Evolutionary conservation across 2,888 invertebrate genomes (phyloP).

Genomic region (Bhutanitis thaidina): DNA sequence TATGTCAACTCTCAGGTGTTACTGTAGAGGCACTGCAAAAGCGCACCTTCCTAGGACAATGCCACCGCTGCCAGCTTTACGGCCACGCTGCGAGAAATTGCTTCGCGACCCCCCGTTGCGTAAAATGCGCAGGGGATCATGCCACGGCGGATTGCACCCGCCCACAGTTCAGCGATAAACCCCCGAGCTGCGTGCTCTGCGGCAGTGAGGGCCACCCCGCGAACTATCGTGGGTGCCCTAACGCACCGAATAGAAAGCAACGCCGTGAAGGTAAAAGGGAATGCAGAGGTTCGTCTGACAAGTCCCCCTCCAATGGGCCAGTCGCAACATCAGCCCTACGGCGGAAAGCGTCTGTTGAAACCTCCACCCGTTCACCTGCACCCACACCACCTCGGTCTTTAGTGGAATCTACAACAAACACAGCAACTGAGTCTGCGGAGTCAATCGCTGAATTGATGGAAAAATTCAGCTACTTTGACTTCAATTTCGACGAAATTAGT

Average conservation of each 20-base stretch:
- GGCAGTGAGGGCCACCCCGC: constrained; percentile 8
- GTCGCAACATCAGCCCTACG: too few relatives aligned
- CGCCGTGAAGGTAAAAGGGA: background rate
- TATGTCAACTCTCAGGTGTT: constrained; percentile 3
- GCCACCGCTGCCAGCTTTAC: constrained; percentile 15
- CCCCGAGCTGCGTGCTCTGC: constrained; percentile 15
- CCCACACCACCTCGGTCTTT: too few relatives aligned
- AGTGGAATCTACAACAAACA: too few relatives aligned
- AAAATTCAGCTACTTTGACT: too few relatives aligned
- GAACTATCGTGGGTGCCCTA: constrained; percentile 16
- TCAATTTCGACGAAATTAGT: too few relatives aligned
- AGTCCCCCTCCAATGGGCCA: too few relatives aligned
- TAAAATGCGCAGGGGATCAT: constrained; percentile 20
- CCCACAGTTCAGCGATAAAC: background rate
- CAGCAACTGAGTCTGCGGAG: too few relatives aligned
- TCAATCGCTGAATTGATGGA: too few relatives aligned
- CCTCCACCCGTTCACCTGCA: too few relatives aligned
- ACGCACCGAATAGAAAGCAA: background rate
- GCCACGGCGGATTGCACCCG: constrained; percentile 3
- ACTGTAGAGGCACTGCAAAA: background rate
- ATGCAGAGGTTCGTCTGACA: too few relatives aligned
- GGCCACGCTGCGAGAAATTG: constrained; percentile 15
- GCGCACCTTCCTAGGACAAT: background rate
- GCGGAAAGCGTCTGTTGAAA: too few relatives aligned
- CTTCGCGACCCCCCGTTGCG: constrained; percentile 10